Evolutionary conservation across 2,888 invertebrate species (phyloP), one percentile per base, ranked within the genome.

Genomic region (Allophyes oxyacanthae): DNA sequence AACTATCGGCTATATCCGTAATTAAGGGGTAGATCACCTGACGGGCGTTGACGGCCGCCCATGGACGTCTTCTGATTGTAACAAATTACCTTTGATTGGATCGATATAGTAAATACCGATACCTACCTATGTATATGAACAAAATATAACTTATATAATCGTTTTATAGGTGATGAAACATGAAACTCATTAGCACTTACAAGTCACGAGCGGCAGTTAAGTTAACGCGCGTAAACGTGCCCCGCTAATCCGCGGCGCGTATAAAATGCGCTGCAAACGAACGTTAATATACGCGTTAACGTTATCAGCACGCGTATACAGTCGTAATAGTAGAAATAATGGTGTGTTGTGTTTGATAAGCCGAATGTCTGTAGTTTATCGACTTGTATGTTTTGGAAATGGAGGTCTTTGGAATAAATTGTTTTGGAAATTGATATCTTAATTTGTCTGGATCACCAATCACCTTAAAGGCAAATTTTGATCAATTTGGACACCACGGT

Each of bases 121-220:
- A 28, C 7, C 2, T 28, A 28, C 1, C 1, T 4, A 28, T 4
- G 6, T 20, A 0, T 10, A 6, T 2, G 9, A 7, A 37, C n/a
- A 2, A 46, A 33, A 20, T 13, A 8, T 5, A 37, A n/a, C 46
- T 4, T n/a, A 50, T 38, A 38, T 45, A n/a, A n/a, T n/a, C 20
- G 32, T n/a, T 42, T 37, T 28, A 55, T 53, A 60, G 25, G 50
- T 58, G 67, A 70, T 75, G 53, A 77, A 70, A 70, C 67, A 71
- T 55, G 44, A 68, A 75, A 71, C 74, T 81, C 80, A 81, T 81
- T 78, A 75, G 76, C 81, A 82, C 81, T 81, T 75, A 79, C 75
- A 75, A 71, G 71, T 75, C 76, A 71, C 69, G 75, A 69, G 64
- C 60, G 61, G 49, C 59, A 63, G 65, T 74, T 71, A 81, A 79